Conservation (phyloP, 2,113 vertebrate species). For the Hypomesus transpacificus region DNA sequence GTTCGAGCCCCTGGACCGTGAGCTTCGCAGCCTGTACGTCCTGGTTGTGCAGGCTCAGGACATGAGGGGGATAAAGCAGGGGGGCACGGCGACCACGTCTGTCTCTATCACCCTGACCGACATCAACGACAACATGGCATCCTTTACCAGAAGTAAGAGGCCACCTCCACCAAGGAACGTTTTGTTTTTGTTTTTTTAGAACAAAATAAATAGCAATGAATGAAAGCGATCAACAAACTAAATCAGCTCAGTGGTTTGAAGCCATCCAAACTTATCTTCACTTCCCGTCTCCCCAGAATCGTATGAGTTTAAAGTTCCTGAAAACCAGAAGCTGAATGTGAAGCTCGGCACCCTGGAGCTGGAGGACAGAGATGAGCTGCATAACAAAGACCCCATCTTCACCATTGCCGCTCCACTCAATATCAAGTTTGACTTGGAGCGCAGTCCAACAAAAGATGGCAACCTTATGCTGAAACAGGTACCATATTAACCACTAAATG, state of each 20-base stretch:
- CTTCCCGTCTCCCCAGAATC: slow-evolving; percentile 57
- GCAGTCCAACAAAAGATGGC: slow-evolving; percentile 75
- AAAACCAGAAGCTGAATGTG: slow-evolving; percentile 73
- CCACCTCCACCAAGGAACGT: too few species aligned
- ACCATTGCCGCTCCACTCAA: slow-evolving; percentile 57
- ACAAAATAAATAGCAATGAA: too few species aligned
- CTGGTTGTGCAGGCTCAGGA: slow-evolving; percentile 83
- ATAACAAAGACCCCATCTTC: slow-evolving; percentile 85
- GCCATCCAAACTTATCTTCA: too few species aligned
- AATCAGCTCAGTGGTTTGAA: neutral
- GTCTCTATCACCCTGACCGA: slow-evolving; percentile 81
- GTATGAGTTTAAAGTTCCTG: slow-evolving; percentile 76
- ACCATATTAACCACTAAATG: slow-evolving; percentile 7
- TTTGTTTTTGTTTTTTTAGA: too few species aligned
- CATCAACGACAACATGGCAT: slow-evolving; percentile 87
- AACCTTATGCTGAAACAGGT: slow-evolving; percentile 84
- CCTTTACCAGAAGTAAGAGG: slow-evolving; percentile 78
- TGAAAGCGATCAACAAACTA: too few species aligned
- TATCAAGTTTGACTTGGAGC: slow-evolving; percentile 72
- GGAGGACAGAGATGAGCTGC: slow-evolving; percentile 81
- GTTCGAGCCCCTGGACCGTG: slow-evolving; percentile 79
- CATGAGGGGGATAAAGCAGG: slow-evolving; percentile 57
- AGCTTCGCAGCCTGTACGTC: slow-evolving; percentile 73
- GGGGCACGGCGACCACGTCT: slow-evolving; percentile 76
- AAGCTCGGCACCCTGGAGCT: slow-evolving; percentile 76